These are phyloP conservation scores for Hypomesus transpacificus DNA, from an alignment of 2,113 vertebrate genomes.

Conservation along the genomic window DNA sequence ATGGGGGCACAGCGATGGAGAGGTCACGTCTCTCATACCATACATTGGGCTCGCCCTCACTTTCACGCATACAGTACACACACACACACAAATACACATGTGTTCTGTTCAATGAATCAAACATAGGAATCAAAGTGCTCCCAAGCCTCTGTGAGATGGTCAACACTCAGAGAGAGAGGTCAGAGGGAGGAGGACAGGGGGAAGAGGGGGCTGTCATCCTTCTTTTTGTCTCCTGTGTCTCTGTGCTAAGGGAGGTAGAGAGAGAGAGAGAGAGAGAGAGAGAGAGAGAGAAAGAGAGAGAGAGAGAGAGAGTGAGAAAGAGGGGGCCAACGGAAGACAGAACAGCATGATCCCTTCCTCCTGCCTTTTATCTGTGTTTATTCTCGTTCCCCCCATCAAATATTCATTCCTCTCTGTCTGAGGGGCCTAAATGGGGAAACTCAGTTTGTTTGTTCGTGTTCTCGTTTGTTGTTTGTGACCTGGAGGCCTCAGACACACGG, in stretches of 20 bases:
- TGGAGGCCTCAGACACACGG: background rate
- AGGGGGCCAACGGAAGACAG: slow-evolving; percentile 11
- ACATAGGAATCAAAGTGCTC: background rate
- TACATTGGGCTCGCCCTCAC: too few species aligned
- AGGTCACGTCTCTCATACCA: too few species aligned
- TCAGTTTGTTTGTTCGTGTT: slow-evolving; percentile 8
- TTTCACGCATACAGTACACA: background rate
- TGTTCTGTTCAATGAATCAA: background rate
- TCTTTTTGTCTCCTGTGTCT: slow-evolving; percentile 3
- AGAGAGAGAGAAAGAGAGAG: background rate
- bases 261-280: background rate
- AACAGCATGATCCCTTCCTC: slow-evolving; percentile 20
- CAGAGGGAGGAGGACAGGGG: background rate
- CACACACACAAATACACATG: background rate
- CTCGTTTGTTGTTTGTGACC: slow-evolving; percentile 18
- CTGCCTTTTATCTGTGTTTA: slow-evolving; percentile 50
- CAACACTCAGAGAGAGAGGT: slow-evolving; percentile 9
- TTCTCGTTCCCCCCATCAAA: slow-evolving; percentile 50
- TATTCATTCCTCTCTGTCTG: slow-evolving; percentile 43
- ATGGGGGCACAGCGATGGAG: too few species aligned
- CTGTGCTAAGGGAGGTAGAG: background rate
- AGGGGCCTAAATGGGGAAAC: background rate
- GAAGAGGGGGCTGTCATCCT: slow-evolving; percentile 10
- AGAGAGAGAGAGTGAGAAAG: slow-evolving; percentile 7
- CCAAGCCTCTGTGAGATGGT: background rate